A percentile compares a stretch with the other conserved stretches of the same genome.
These are phyloP conservation scores for Masticophis lateralis DNA, from an alignment of 2,797 vertebrate species.

Conservation along the genomic window DNA sequence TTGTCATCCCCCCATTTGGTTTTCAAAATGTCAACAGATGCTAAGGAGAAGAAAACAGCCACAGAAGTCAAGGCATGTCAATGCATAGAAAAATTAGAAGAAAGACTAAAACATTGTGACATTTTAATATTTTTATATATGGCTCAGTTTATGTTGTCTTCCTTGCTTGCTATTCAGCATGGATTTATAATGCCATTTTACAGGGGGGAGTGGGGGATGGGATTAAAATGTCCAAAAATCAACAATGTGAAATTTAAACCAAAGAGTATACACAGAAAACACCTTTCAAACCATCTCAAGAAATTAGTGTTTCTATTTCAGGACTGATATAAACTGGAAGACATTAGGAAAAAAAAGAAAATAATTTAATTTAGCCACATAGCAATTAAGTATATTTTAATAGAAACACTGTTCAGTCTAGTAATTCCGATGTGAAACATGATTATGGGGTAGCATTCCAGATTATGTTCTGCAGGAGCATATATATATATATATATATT, in stretches of 20 bases:
- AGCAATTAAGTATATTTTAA: not conserved
- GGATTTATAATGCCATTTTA: not conserved
- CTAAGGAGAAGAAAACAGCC: not conserved
- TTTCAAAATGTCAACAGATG: constrained; percentile 57
- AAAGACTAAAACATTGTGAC: not conserved
- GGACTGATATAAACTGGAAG: not conserved
- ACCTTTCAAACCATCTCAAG: not conserved
- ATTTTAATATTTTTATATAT: not conserved
- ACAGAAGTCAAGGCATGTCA: not conserved
- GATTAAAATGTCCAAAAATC: not conserved
- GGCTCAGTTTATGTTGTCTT: not conserved
- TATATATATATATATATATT: not conserved
- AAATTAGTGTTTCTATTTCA: not conserved
- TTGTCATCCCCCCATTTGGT: constrained; percentile 38
- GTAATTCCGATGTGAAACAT: not conserved
- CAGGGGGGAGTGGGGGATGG: fast-evolving
- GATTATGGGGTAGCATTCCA: not conserved
- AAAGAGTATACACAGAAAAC: not conserved
- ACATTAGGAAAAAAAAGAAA: not conserved
- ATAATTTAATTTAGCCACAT: not conserved
- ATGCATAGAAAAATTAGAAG: not conserved
- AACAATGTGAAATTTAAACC: not conserved
- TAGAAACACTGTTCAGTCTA: not conserved
- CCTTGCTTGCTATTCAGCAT: not conserved
- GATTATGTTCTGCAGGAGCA: not conserved